Percentiles rank a stretch among this genome's conserved stretches.
These are phyloP conservation scores for Colistium nudipinnis DNA, from an alignment of 2,113 vertebrate species.

Conservation along the genomic window DNA sequence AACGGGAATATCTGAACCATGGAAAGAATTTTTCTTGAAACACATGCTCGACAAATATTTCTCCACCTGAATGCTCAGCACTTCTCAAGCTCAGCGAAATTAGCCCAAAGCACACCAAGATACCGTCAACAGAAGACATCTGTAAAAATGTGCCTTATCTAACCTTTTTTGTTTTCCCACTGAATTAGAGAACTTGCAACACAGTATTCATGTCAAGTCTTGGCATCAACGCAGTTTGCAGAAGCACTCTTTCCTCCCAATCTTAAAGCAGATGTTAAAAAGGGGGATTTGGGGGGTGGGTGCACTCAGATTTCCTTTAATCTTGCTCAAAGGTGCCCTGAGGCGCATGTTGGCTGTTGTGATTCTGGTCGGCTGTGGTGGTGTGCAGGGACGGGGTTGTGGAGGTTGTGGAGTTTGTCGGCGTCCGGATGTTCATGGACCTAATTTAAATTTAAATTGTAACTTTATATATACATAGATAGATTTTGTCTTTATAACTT, in stretches of 20 bases:
- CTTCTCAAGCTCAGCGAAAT: constrained; percentile 15
- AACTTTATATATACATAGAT: no score
- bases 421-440: no score
- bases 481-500: no score
- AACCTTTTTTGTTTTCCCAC: constrained; percentile 20
- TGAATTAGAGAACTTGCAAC: constrained; percentile 14
- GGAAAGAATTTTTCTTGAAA: constrained; percentile 1
- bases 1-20: neutral
- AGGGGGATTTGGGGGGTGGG: no score
- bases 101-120: constrained; percentile 21
- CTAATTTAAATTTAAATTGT: no score
- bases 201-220: constrained; percentile 17
- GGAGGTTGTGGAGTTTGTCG: no score
- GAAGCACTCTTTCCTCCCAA: constrained; percentile 1
- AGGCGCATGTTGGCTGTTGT: no score
- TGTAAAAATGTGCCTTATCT: constrained; percentile 30
- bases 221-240: constrained; percentile 13
- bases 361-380: no score
- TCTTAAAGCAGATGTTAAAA: constrained; percentile 14
- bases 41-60: constrained; percentile 1
- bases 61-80: constrained; percentile 6
- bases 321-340: constrained; percentile 12
- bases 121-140: constrained; percentile 25
- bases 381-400: no score
- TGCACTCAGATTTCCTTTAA: constrained; percentile 35